phyloP scores from a whole-genome alignment of 2,797 vertebrate genomes.

The Argentina silus region DNA sequence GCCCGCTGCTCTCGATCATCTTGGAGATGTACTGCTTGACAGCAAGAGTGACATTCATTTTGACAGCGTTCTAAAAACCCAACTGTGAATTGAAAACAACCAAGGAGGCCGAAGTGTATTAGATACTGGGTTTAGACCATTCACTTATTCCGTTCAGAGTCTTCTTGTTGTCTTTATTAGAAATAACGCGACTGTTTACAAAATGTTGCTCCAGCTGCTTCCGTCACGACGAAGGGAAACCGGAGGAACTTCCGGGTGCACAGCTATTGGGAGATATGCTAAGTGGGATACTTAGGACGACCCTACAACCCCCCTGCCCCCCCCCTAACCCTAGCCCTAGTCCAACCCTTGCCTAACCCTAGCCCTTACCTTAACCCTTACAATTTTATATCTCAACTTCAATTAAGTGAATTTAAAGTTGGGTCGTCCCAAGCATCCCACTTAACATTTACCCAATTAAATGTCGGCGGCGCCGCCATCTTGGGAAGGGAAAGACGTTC shows the following conservation, averaged over 20 bases:
- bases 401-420: too few species aligned
- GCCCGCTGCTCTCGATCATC: conserved; percentile 96
- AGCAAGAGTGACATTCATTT: conserved; percentile 93
- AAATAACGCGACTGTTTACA: conserved; percentile 28
- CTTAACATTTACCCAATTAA: not conserved
- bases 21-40: conserved; percentile 94
- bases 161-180: too few species aligned
- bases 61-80: conserved; percentile 30
- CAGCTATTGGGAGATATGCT: not conserved
- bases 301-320: too few species aligned
- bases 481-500: conserved; percentile 24
- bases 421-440: too few species aligned
- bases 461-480: conserved; percentile 30
- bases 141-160: not conserved
- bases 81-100: not conserved
- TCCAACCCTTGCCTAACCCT: too few species aligned
- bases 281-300: too few species aligned
- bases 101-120: not conserved
- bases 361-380: too few species aligned
- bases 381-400: too few species aligned
- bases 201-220: not conserved
- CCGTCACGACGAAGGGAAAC: conserved; percentile 6
- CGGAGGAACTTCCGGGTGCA: conserved; percentile 37
- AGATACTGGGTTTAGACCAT: not conserved
- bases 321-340: too few species aligned